Base-by-base conservation (phyloP, 2,888 invertebrate species). In the Parelbella ahira region DNA sequence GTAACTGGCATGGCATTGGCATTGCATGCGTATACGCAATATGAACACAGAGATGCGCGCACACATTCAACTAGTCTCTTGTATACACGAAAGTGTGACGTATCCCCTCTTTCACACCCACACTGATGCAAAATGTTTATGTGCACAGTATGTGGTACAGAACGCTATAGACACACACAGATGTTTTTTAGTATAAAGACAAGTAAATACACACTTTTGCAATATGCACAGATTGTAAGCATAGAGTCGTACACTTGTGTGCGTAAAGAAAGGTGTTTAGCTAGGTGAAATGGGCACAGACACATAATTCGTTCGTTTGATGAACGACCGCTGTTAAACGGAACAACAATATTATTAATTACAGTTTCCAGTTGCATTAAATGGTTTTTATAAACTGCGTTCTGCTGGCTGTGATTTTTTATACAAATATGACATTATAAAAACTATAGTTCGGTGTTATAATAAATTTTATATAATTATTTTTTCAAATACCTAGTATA, bases 1-100 rank as follows among this genome's bases (percentile, higher is more conserved):
- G 74, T 81, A 81, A 83, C 73, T 71, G 74, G 33, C 20, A 15
- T 33, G 81, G 70, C 84, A 82, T 71, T 83, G 86, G 82, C 84
- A 82, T 86, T 87, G 87, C 86, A 68, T 82, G 82, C 79, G 75
- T 68, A 70, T 67, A 76, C 86, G 86, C 86, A 86, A 84, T 74
- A 70, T 68, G 18, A 67, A 71, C 72, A 80, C 80, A 61, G n/a
- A 44, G 38, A 53, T 36, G 52, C 47, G 33, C 48, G 53, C 51
- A 51, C 39, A 29, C 34, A 33, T 23, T 12, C 8, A 23, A 25
- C 6, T 7, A 47, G 18, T 44, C 44, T 42, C 23, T 23, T 20
- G 47, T 46, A 47, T 15, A 15, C 53, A 47, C 48, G 58, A 62
- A 62, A 60, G 64, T 58, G 50, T 60, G 51, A 60, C 58, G 55